Evolutionary conservation across 2,797 vertebrate genomes (phyloP).

Genomic region (Capromys pilorides): DNA sequence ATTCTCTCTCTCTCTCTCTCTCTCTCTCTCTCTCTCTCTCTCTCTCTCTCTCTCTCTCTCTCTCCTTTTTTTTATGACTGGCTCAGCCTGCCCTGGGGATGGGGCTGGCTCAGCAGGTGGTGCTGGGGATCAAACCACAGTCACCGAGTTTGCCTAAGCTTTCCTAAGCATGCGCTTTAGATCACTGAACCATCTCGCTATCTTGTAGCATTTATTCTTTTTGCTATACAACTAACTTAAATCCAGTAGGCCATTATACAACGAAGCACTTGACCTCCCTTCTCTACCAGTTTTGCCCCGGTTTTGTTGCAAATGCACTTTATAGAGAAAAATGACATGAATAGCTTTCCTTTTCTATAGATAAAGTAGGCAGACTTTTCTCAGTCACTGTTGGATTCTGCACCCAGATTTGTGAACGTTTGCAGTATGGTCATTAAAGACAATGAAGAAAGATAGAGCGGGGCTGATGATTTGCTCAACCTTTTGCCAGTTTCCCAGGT

Average conservation of each 20-base stretch:
- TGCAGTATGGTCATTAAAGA: constrained; percentile 6
- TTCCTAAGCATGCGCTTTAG: too few species aligned
- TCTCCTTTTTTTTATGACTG: too few species aligned
- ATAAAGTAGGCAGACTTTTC: neutral
- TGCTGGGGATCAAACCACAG: too few species aligned
- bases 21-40: too few species aligned
- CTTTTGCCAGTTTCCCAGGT: constrained; percentile 42
- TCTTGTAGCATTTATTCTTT: neutral
- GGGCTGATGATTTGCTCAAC: neutral
- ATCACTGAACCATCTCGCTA: too few species aligned
- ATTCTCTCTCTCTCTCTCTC: too few species aligned
- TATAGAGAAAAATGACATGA: neutral
- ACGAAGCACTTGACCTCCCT: neutral
- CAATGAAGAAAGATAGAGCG: constrained; percentile 14
- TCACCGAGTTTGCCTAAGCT: too few species aligned
- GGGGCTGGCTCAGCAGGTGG: too few species aligned
- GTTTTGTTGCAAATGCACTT: neutral
- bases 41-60: too few species aligned
- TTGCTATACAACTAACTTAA: neutral
- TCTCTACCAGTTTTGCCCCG: neutral
- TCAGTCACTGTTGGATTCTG: neutral
- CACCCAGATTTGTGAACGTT: neutral
- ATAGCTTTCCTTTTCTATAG: neutral
- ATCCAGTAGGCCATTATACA: neutral
- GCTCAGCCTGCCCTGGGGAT: too few species aligned